phyloP scores from a whole-genome alignment of 2,797 vertebrate genomes.

The Anabacerthia variegaticeps region DNA sequence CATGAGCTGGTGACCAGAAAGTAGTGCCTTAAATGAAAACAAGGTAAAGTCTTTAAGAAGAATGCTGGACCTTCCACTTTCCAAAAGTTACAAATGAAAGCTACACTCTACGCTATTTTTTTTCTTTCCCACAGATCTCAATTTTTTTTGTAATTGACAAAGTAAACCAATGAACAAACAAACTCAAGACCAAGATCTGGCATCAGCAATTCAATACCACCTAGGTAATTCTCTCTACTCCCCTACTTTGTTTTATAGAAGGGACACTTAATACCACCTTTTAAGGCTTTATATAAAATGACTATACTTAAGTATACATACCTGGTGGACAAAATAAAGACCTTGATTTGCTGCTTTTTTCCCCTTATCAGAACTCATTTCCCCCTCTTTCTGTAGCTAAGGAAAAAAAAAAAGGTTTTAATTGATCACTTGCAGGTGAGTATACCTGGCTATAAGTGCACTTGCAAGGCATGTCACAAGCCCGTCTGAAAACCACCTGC shows the following conservation, averaged over 20 bases:
- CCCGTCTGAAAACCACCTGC: background rate
- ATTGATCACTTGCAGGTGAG: background rate
- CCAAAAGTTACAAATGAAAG: background rate
- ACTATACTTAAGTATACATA: background rate
- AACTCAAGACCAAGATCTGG: background rate
- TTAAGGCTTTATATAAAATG: background rate
- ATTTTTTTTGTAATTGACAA: background rate
- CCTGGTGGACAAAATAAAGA: background rate
- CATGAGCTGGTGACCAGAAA: background rate
- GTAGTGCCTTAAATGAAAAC: background rate
- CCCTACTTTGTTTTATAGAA: background rate
- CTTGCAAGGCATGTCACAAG: background rate
- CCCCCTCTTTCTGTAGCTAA: background rate
- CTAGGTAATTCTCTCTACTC: background rate
- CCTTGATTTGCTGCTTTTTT: background rate
- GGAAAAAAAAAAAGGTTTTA: background rate
- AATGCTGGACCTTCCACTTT: background rate
- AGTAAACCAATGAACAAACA: background rate
- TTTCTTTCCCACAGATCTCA: accelerated
- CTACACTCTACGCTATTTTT: background rate
- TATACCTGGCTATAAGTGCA: background rate
- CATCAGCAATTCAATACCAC: background rate
- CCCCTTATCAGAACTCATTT: background rate
- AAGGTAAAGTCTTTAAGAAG: background rate
- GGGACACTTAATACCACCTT: background rate